Percentiles rank a stretch among this genome's conserved stretches.
These are phyloP conservation scores for Chondrosia reniformis DNA, from an alignment of 37 sponge, comb jelly and placozoan genomes.

Conservation along the genomic window DNA sequence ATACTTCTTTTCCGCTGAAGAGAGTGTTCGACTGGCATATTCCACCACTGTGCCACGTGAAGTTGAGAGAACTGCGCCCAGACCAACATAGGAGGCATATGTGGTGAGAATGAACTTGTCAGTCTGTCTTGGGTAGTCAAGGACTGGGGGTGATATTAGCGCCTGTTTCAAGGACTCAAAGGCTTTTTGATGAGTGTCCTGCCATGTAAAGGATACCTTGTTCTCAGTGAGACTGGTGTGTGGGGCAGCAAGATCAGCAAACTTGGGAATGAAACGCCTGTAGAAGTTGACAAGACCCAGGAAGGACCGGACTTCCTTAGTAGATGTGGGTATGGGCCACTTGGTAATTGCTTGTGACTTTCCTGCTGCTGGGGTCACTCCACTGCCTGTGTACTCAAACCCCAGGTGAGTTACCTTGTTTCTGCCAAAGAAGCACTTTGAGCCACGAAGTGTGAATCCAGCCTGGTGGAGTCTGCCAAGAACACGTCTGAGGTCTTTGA, in stretches of 20 bases:
- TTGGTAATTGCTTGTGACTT: conserved; percentile 12
- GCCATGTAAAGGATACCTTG: conserved; percentile 24
- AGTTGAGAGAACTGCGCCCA: conserved; percentile 1
- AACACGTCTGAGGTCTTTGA: conserved; percentile 2
- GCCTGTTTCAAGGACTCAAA: conserved; percentile 2
- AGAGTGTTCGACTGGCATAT: neutral
- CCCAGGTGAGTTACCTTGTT: neutral
- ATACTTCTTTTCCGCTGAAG: neutral
- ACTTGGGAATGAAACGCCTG: conserved; percentile 41
- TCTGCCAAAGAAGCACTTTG: conserved; percentile 19
- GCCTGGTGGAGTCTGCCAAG: neutral
- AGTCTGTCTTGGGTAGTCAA: neutral
- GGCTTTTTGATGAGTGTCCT: conserved; percentile 15
- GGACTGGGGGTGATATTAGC: neutral
- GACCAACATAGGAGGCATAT: neutral
- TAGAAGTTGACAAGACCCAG: conserved; percentile 61
- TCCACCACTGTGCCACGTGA: neutral
- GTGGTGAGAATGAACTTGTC: neutral
- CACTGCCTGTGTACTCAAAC: neutral
- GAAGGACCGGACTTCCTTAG: conserved; percentile 26
- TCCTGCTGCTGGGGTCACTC: neutral
- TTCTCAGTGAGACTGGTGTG: conserved; percentile 47
- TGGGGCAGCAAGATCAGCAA: conserved; percentile 59
- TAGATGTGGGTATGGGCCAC: conserved; percentile 40
- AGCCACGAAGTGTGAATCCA: conserved; percentile 6